Percentiles rank a stretch among this genome's conserved stretches.
Conservation (phyloP, 2,797 vertebrate species). For the Anabacerthia variegaticeps region DNA sequence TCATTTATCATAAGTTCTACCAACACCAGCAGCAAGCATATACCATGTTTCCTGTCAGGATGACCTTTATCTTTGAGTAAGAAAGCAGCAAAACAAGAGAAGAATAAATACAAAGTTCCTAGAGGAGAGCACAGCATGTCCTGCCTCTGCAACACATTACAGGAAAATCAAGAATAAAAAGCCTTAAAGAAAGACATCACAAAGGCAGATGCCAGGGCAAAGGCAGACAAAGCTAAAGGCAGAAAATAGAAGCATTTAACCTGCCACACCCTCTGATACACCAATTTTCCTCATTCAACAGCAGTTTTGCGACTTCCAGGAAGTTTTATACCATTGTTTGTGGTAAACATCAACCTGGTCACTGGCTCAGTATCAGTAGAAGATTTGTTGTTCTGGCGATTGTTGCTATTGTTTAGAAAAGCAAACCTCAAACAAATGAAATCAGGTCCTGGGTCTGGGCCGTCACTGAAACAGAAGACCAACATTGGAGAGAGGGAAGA, state of each 20-base stretch:
- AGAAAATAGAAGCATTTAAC: neutral
- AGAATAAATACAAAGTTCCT: slow-evolving; percentile 22
- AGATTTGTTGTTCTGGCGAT: neutral
- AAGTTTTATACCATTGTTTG: neutral
- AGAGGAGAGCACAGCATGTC: neutral
- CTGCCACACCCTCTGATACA: neutral
- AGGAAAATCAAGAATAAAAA: neutral
- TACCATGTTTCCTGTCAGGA: neutral
- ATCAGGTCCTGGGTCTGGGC: neutral
- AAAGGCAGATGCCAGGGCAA: neutral
- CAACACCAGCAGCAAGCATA: slow-evolving; percentile 6
- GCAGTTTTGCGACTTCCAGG: neutral
- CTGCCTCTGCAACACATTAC: neutral
- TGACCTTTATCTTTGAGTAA: slow-evolving; percentile 48
- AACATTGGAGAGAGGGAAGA: neutral
- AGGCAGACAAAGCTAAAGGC: neutral
- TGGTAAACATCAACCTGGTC: neutral
- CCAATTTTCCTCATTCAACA: neutral
- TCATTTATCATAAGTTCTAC: neutral
- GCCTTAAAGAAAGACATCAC: neutral
- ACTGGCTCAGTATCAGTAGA: neutral
- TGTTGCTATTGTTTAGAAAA: neutral
- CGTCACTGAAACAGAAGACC: neutral
- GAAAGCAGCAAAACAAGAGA: slow-evolving; percentile 12
- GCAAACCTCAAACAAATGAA: neutral